Evolutionary conservation across 2,797 vertebrate species (phyloP).

Genomic region (Microctenopoma lineatum): DNA sequence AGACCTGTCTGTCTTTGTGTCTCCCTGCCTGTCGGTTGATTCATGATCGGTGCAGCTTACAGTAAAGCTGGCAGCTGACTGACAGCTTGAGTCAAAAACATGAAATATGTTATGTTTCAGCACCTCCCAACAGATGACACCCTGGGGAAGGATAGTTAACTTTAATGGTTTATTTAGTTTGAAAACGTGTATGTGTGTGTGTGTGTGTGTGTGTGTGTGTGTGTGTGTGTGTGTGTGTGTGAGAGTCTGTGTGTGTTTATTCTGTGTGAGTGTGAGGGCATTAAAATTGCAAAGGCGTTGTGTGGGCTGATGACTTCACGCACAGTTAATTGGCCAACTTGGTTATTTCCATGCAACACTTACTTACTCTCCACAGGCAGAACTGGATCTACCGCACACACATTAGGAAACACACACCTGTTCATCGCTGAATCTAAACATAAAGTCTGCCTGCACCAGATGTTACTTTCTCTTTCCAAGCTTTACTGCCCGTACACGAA

Average conservation of each 20-base stretch:
- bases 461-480: conserved; percentile 24
- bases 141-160: conserved; percentile 67
- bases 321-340: conserved; percentile 58
- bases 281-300: conserved; percentile 40
- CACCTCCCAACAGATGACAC: conserved; percentile 57
- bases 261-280: conserved; percentile 35
- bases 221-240: conserved; percentile 16
- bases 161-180: conserved; percentile 80
- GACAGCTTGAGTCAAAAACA: conserved; percentile 67
- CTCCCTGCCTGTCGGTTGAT: conserved; percentile 32
- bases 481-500: conserved; percentile 7
- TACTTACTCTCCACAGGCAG: conserved; percentile 37
- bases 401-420: conserved; percentile 32
- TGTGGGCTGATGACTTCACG: conserved; percentile 67
- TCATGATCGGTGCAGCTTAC: conserved; percentile 46
- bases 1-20: conserved; percentile 38
- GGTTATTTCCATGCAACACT: conserved; percentile 54
- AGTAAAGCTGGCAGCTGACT: conserved; percentile 59
- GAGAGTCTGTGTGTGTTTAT: conserved; percentile 38
- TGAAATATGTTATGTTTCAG: conserved; percentile 69
- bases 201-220: conserved; percentile 28
- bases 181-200: conserved; percentile 42
- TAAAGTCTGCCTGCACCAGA: conserved; percentile 23
- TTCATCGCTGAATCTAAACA: conserved; percentile 27
- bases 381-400: conserved; percentile 24